Conservation (phyloP, 1,140 invertebrate species). For the Rhagoletis zephyria region DNA sequence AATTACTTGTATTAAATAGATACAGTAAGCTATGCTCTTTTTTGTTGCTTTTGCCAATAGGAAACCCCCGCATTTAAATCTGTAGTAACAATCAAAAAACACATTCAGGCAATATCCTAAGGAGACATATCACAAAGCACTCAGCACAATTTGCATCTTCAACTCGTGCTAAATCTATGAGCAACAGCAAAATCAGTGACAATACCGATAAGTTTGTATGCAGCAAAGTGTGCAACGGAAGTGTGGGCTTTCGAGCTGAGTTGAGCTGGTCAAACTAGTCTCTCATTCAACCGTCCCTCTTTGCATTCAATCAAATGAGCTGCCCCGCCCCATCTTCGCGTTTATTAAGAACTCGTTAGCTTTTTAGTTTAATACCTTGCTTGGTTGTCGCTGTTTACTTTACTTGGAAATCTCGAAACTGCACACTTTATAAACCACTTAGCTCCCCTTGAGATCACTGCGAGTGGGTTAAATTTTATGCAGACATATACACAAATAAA, state of each 20-base stretch:
- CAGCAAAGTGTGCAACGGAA: not conserved
- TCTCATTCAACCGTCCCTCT: not conserved
- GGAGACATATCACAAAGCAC: not conserved
- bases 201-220: not conserved
- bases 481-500: too few species aligned
- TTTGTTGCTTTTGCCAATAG: too few species aligned
- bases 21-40: too few species aligned
- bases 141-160: not conserved
- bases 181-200: not conserved
- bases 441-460: not conserved
- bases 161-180: not conserved
- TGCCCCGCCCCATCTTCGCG: not conserved
- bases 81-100: too few species aligned
- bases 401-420: not conserved
- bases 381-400: not conserved
- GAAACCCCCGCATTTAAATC: too few species aligned
- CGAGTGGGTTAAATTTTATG: too few species aligned
- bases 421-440: not conserved
- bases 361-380: not conserved
- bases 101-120: too few species aligned
- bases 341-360: not conserved
- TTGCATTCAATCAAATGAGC: not conserved
- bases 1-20: too few species aligned
- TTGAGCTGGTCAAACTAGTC: slow-evolving; percentile 3
- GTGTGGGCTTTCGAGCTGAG: not conserved